phyloP scores from a whole-genome alignment of 2,888 invertebrate genomes.

The Eremobia ochroleuca region DNA sequence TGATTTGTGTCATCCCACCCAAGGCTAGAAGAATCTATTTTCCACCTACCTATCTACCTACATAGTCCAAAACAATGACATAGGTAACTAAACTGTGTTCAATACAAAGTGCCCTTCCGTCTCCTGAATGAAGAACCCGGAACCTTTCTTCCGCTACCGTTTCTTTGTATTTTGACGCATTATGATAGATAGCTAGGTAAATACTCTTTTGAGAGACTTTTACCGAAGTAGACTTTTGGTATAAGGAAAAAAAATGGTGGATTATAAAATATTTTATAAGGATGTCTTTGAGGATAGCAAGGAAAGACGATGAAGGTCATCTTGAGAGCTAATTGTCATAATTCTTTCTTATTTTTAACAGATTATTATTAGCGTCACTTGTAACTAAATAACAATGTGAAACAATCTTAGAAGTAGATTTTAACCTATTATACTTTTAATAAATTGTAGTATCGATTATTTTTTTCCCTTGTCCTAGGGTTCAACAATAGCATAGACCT shows the following conservation, averaged over 20 bases:
- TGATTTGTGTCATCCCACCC: too few species aligned
- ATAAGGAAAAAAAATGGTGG: not conserved
- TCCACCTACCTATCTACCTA: not conserved
- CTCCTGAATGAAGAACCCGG: slow-evolving; percentile 16
- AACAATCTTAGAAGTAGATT: not conserved
- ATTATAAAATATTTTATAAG: not conserved
- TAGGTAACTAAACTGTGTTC: slow-evolving; percentile 18
- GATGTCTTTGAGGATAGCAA: not conserved
- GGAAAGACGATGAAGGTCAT: not conserved
- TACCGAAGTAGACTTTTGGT: not conserved
- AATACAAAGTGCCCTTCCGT: slow-evolving; percentile 42
- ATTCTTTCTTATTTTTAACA: not conserved
- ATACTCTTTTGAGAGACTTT: not conserved
- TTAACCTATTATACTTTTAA: not conserved
- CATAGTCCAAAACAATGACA: slow-evolving; percentile 21
- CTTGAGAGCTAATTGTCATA: not conserved
- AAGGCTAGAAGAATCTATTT: not conserved
- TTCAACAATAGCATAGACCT: too few species aligned
- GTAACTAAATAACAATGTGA: not conserved
- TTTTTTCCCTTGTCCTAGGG: too few species aligned
- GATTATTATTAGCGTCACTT: not conserved
- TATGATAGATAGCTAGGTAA: not conserved
- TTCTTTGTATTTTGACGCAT: slow-evolving; percentile 27
- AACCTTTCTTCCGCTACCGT: slow-evolving; percentile 34
- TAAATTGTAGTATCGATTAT: not conserved